These are phyloP conservation scores for Drosophila pallidifrons DNA, from an alignment of 1,140 invertebrate species.

Conservation along the genomic window DNA sequence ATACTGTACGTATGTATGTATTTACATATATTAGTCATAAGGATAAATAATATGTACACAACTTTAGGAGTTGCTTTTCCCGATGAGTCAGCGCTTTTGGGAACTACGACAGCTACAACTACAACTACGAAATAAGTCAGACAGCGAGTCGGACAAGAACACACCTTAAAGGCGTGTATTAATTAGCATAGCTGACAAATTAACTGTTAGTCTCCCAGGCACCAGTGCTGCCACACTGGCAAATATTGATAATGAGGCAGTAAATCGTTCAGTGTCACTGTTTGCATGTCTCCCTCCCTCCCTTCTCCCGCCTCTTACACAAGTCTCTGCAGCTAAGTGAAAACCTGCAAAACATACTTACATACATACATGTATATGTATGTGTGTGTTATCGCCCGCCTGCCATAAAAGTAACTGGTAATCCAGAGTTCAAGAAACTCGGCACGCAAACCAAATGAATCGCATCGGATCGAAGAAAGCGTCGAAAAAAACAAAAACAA, in stretches of 20 bases:
- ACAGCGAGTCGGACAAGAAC: slow-evolving; percentile 11
- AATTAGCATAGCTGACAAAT: slow-evolving; percentile 47
- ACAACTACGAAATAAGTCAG: background rate
- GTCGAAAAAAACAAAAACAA: slow-evolving; percentile 19
- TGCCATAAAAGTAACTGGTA: slow-evolving; percentile 50
- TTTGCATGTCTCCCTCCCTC: background rate
- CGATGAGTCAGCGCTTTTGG: slow-evolving; percentile 34
- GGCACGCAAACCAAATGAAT: slow-evolving; percentile 30
- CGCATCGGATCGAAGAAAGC: slow-evolving; percentile 35
- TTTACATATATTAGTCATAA: slow-evolving; percentile 44
- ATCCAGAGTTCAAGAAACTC: slow-evolving; percentile 50
- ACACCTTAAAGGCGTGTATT: slow-evolving; percentile 44
- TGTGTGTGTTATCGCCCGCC: slow-evolving; percentile 18
- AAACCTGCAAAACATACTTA: slow-evolving; percentile 17
- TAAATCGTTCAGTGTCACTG: slow-evolving; percentile 36
- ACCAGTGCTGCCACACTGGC: slow-evolving; percentile 18
- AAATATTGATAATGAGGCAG: slow-evolving; percentile 48
- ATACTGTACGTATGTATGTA: background rate
- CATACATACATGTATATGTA: slow-evolving; percentile 1
- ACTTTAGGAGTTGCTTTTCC: background rate
- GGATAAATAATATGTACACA: slow-evolving; percentile 42
- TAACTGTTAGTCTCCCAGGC: slow-evolving; percentile 27
- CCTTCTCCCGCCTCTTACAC: background rate
- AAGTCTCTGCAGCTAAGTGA: slow-evolving; percentile 17
- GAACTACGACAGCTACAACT: slow-evolving; percentile 11